phyloP scores from a whole-genome alignment of 2,888 invertebrate species.

The Catocala nupta region DNA sequence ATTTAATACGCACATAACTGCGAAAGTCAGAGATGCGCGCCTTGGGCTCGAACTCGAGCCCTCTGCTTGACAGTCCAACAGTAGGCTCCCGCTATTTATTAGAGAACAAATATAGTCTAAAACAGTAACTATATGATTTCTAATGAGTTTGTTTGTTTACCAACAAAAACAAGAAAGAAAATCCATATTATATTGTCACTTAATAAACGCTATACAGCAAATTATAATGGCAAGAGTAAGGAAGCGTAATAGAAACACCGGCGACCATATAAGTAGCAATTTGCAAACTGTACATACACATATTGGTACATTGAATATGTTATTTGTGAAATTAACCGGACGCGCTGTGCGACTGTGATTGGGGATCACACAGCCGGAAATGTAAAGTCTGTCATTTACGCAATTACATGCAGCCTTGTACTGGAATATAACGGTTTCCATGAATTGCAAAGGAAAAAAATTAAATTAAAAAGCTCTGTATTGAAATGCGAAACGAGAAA shows the following conservation, averaged over 20 bases:
- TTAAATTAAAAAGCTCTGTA: conserved; percentile 24
- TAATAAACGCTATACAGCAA: conserved; percentile 17
- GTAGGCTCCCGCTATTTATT: no score
- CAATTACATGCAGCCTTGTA: conserved; percentile 41
- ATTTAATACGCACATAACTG: no score
- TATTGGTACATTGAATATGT: conserved; percentile 33
- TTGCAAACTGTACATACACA: conserved; percentile 30
- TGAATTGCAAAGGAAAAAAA: conserved; percentile 27
- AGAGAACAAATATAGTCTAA: no score
- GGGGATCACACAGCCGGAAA: conserved; percentile 44
- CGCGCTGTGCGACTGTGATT: conserved; percentile 32
- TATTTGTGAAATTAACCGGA: conserved; percentile 49
- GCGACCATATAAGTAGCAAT: conserved; percentile 19
- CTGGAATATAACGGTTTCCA: conserved; percentile 39
- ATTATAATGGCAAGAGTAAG: conserved; percentile 18
- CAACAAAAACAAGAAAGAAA: conserved; percentile 18
- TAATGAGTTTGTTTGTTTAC: conserved; percentile 10
- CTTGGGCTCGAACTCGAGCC: no score
- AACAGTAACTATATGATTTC: no score
- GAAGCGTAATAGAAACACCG: conserved; percentile 21
- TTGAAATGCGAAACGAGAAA: not conserved
- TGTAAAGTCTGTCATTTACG: conserved; percentile 51
- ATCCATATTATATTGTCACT: conserved; percentile 7
- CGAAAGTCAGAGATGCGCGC: no score
- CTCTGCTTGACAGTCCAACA: no score